Evolutionary conservation across 2,113 vertebrate species (phyloP).

Genomic region (Bagarius yarrelli): DNA sequence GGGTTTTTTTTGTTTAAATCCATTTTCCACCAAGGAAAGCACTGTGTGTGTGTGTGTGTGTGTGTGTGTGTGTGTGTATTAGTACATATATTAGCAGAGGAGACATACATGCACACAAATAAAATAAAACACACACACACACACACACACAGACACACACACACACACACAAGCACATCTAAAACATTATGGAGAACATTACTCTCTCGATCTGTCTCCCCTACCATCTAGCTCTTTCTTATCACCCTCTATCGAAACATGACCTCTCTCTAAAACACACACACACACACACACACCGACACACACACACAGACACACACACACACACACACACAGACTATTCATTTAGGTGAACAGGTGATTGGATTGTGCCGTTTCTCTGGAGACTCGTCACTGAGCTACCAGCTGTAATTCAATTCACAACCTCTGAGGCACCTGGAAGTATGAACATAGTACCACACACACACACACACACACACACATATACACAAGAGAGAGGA

Average conservation of each 20-base stretch:
- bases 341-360: constrained; percentile 48
- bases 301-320: constrained; percentile 9
- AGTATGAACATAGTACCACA: neutral
- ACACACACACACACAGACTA: constrained; percentile 18
- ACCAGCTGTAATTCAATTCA: constrained; percentile 47
- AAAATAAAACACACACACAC: no score
- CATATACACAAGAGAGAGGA: constrained; percentile 19
- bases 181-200: neutral
- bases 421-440: constrained; percentile 14
- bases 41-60: neutral
- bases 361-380: constrained; percentile 40
- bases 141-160: constrained; percentile 24
- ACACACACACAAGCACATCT: neutral
- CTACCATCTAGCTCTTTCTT: neutral
- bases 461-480: constrained; percentile 23
- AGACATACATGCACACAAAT: no score
- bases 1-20: neutral
- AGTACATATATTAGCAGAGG: no score
- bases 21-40: neutral
- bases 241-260: neutral
- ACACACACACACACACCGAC: constrained; percentile 28
- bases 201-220: neutral
- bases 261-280: neutral
- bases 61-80: neutral
- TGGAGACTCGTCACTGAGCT: constrained; percentile 40